phyloP scores from a whole-genome alignment of 2,797 vertebrate species.

The Scyliorhinus canicula region DNA sequence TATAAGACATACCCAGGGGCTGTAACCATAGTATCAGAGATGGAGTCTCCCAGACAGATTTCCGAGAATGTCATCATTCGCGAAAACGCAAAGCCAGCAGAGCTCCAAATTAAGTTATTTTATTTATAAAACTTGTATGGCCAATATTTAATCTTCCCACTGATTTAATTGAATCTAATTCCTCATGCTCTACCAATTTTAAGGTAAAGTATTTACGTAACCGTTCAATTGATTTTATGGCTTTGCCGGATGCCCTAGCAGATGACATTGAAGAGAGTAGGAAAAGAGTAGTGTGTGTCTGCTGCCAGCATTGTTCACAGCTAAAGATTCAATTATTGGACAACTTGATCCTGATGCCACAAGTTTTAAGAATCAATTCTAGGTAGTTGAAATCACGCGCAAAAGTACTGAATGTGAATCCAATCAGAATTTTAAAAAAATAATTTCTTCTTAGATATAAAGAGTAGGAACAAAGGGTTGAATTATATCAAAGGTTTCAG shows the following conservation, averaged over 20 bases:
- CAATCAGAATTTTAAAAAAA: background rate
- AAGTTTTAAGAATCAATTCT: background rate
- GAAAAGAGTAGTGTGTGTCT: background rate
- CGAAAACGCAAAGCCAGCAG: background rate
- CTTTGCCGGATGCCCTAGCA: background rate
- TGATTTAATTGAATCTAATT: conserved; percentile 22
- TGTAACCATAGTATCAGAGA: background rate
- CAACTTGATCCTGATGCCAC: background rate
- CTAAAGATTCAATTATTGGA: background rate
- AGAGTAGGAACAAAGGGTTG: background rate
- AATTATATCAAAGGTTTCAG: background rate
- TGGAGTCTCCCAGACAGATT: conserved; percentile 19
- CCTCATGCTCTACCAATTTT: background rate
- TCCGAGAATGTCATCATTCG: background rate
- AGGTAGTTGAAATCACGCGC: too few species aligned
- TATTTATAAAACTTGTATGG: conserved; percentile 7
- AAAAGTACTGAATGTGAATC: background rate
- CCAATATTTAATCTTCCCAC: background rate
- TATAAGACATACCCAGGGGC: background rate
- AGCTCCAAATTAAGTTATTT: conserved; percentile 27
- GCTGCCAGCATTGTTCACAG: background rate
- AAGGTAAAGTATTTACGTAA: background rate
- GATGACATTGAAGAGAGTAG: conserved; percentile 25
- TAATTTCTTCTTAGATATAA: background rate
- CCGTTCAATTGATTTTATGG: conserved; percentile 11